These are phyloP conservation scores for Festucalex cinctus DNA, from an alignment of 2,113 vertebrate genomes.

Conservation along the genomic window DNA sequence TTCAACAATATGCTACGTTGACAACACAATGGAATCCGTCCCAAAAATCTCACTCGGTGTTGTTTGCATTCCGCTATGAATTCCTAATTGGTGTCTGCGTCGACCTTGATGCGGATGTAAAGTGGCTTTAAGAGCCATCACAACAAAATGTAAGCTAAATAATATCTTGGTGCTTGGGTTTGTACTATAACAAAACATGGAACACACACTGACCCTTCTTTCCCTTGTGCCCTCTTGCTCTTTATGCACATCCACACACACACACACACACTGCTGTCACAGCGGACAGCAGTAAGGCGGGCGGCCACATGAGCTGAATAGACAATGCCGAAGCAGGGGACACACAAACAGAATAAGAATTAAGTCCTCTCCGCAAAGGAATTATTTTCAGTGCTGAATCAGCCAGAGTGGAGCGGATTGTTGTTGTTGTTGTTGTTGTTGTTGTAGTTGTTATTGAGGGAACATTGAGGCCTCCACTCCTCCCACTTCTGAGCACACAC, in stretches of 20 bases:
- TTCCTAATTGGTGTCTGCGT: constrained; percentile 5
- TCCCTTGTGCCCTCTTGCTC: constrained; percentile 12
- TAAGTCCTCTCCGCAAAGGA: constrained; percentile 63
- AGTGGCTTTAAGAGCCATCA: not conserved
- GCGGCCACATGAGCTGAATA: constrained; percentile 59
- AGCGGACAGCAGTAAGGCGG: constrained; percentile 53
- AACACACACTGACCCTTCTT: constrained; percentile 39
- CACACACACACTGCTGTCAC: constrained; percentile 52
- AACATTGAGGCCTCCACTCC: constrained; percentile 14
- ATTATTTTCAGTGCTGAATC: constrained; percentile 50
- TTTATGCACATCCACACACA: constrained; percentile 25
- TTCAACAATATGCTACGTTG: constrained; percentile 50
- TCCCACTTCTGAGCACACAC: constrained; percentile 32
- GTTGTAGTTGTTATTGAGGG: not conserved
- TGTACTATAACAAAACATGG: constrained; percentile 25
- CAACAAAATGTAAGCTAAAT: not conserved
- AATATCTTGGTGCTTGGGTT: constrained; percentile 11
- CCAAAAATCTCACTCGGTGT: constrained; percentile 3
- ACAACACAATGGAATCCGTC: constrained; percentile 12
- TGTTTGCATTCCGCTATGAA: constrained; percentile 10
- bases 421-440: constrained; percentile 3
- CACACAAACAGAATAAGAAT: constrained; percentile 66
- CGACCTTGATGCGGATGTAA: constrained; percentile 13
- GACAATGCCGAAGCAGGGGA: constrained; percentile 48
- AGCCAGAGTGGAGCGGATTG: constrained; percentile 28